These are phyloP conservation scores for Gandaritis pyraliata DNA, from an alignment of 2,888 invertebrate species.

Conservation along the genomic window DNA sequence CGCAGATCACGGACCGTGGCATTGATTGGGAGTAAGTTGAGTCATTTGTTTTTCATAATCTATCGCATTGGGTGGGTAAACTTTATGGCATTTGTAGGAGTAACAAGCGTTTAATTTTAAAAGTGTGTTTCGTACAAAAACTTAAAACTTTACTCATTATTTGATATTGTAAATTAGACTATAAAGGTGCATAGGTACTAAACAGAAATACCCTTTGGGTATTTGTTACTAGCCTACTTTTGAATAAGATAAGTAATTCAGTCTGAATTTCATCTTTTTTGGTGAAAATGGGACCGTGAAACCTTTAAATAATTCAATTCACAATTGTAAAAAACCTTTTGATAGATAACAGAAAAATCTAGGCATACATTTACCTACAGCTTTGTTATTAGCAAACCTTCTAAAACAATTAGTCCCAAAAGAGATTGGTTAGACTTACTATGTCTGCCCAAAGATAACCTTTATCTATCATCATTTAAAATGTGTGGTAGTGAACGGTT, in stretches of 20 bases:
- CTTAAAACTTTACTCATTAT: neutral
- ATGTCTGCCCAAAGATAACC: neutral
- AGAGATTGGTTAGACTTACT: neutral
- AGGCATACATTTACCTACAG: too few species aligned
- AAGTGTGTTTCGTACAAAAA: neutral
- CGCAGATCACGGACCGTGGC: too few species aligned
- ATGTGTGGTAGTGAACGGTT: neutral
- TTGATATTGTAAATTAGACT: neutral
- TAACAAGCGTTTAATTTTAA: too few species aligned
- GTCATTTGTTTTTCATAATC: too few species aligned
- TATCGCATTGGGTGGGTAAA: too few species aligned
- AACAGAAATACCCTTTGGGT: neutral
- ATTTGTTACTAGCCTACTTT: neutral
- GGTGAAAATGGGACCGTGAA: slow-evolving; percentile 22
- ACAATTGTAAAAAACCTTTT: too few species aligned
- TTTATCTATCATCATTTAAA: neutral
- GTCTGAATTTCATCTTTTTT: slow-evolving; percentile 22
- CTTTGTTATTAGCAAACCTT: neutral
- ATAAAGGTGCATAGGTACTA: neutral
- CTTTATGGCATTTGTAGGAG: too few species aligned
- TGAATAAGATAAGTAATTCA: slow-evolving; percentile 22
- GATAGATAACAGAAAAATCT: too few species aligned
- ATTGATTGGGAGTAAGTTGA: too few species aligned
- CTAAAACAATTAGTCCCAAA: neutral
- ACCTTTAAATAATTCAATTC: slow-evolving; percentile 28